Evolutionary conservation across 2,888 invertebrate species (phyloP), one percentile per base, ranked within the genome.

Genomic region (Eucriotettix oculatus): DNA sequence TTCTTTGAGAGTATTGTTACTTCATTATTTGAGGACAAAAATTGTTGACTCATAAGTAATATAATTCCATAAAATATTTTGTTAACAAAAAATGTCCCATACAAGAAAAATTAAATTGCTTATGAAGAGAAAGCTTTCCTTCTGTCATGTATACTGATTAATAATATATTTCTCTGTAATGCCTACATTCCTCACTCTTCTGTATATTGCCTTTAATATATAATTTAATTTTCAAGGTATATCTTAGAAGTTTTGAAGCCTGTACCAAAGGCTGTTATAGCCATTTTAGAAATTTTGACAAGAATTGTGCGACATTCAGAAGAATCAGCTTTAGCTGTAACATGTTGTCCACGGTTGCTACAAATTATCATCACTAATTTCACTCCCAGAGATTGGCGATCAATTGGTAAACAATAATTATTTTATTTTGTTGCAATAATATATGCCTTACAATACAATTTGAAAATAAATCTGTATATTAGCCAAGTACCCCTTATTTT

Each of bases 241-340:
- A 84, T 94, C 65, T 73, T 94, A 61, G 83, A 81, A 62, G 79
- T 77, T 54, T 73, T 88, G 17, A 80, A 78, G 67, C 90, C 90
- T 0, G 78, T 83, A 61, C 82, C 86, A 43, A 81, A 83, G 67
- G 85, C 86, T 62, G 82, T 90, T 0, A 79, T 84, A 16, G 84
- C 85, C 64, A 83, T 85, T 58, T 70, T 95, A 57, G 87, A 90
- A 73, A 83, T 94, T 65, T 75, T 96, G 56, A 86, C 82, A 58
- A 81, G 92, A 64, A 72, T 95, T 52, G 81, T 84, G 0, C 81
- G 92, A 68, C 88, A 92, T 71, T 91, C 90, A 10, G 73, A 79
- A 52, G 80, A 84, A 64, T 78, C 82, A 58, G 81, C 87, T 0
- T 72, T 78, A 52, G 79, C 77, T 69, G 79, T 93, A 60, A 74